Conservation (phyloP, 1,140 invertebrate species). For the Caenorhabditis brenneri region DNA sequence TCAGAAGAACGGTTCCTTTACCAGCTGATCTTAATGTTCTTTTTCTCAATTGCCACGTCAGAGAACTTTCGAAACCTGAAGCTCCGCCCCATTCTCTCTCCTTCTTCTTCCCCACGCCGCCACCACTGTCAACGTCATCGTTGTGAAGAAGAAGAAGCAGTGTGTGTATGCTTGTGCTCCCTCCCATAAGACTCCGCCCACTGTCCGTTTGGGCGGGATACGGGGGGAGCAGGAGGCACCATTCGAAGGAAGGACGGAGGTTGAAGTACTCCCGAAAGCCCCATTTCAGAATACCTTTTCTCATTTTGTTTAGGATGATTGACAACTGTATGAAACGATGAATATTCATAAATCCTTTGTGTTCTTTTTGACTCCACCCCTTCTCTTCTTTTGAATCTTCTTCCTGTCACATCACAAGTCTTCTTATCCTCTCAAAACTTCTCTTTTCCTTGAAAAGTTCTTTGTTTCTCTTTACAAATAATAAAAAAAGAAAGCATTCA, state of each 20-base stretch:
- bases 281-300: slow-evolving; percentile 17
- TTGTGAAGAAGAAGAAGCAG: neutral
- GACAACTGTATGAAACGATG: neutral
- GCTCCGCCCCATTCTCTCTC: neutral
- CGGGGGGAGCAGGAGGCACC: no score
- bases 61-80: slow-evolving; percentile 18
- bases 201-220: neutral
- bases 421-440: neutral
- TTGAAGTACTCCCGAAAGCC: neutral
- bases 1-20: neutral
- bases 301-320: neutral
- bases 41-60: slow-evolving; percentile 6
- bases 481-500: no score
- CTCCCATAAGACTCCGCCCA: slow-evolving; percentile 6
- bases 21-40: neutral
- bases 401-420: neutral
- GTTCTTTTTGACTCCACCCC: neutral
- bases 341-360: slow-evolving; percentile 4
- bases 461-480: neutral
- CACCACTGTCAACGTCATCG: slow-evolving; percentile 10
- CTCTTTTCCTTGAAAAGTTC: neutral
- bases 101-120: neutral
- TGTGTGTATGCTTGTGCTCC: neutral
- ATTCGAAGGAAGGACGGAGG: neutral
- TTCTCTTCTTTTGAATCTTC: neutral